Evolutionary conservation across 2,888 invertebrate genomes (phyloP), one percentile per base, ranked within the genome.

Genomic region (Linnaemya tessellans): DNA sequence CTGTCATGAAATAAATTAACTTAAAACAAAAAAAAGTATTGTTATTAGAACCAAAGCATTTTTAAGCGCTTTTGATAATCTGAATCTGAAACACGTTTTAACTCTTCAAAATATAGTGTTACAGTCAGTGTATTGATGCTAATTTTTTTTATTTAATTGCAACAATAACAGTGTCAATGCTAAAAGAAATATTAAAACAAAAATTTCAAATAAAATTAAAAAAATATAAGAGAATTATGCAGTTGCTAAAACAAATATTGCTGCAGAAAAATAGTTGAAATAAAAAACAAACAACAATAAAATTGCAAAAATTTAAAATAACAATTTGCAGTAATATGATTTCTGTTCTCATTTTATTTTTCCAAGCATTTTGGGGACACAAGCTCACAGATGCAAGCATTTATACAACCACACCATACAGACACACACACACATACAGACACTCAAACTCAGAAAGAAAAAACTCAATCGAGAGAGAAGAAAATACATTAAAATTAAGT

Each of bases 401-500:
- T n/a, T 18, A 35, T 7, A 20, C 4, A 62, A 3, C n/a, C 30
- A 62, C 11, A 46, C 43, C n/a, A 22, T 58, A 13, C 20, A 64
- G 13, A 20, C 15, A 43, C 35, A 11, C n/a, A 20, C 38, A 54
- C 38, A 9, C 18, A 64, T 54, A 56, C 46, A 67, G 13, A 20
- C 11, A 56, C 13, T n/a, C 62, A 30, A 38, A 10, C 46, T 56
- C 22, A 4, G 3, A 20, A 25, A 35, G 20, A 8, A 51, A 20
- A 65, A n/a, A 43, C 20, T 38, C 41, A 25, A 67, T 35, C 10
- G 60, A 35, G 56, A 75, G 70, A 60, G 43, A 62, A 60, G 43
- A 62, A 81, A 74, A 68, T 78, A 62, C 68, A 78, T 81, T 78
- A 78, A 81, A 81, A 84, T 84, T 81, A 79, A 85, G 81, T 85